Percentiles rank a stretch among this genome's conserved stretches.
phyloP scores from a whole-genome alignment of 2,113 vertebrate species.

The Nothocercus nigrocapillus region DNA sequence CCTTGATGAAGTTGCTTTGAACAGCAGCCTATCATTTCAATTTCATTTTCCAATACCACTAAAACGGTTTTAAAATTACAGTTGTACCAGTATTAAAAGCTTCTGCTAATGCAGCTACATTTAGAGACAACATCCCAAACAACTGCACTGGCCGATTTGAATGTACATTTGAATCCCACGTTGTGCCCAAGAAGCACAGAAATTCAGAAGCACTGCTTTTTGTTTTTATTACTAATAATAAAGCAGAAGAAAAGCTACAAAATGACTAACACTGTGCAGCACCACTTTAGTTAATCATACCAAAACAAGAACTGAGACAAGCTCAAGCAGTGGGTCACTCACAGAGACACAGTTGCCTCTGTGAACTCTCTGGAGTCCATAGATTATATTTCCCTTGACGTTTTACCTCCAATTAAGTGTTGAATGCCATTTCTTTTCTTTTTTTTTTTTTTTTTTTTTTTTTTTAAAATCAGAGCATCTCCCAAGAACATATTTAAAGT shows the following conservation, averaged over 20 bases:
- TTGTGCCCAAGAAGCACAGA: background rate
- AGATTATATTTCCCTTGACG: background rate
- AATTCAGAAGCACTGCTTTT: background rate
- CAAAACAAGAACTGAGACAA: background rate
- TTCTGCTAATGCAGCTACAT: background rate
- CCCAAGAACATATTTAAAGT: background rate
- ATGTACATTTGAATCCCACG: rapidly evolving
- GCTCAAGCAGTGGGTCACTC: background rate
- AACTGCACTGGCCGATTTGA: background rate
- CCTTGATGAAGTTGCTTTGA: background rate
- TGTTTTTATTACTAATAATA: background rate
- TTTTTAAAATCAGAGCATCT: background rate
- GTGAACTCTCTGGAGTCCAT: rapidly evolving
- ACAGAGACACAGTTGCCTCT: background rate
- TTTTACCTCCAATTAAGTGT: background rate
- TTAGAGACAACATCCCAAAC: background rate
- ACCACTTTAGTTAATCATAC: background rate
- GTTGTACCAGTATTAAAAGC: background rate
- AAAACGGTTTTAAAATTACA: background rate
- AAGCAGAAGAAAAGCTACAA: background rate
- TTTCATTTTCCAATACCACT: background rate
- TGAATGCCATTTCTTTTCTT: rapidly evolving
- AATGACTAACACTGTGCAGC: background rate
- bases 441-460: background rate
- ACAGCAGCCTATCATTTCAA: background rate